Evolutionary conservation across 2,888 invertebrate species (phyloP).

Genomic region (Acronicta alni): DNA sequence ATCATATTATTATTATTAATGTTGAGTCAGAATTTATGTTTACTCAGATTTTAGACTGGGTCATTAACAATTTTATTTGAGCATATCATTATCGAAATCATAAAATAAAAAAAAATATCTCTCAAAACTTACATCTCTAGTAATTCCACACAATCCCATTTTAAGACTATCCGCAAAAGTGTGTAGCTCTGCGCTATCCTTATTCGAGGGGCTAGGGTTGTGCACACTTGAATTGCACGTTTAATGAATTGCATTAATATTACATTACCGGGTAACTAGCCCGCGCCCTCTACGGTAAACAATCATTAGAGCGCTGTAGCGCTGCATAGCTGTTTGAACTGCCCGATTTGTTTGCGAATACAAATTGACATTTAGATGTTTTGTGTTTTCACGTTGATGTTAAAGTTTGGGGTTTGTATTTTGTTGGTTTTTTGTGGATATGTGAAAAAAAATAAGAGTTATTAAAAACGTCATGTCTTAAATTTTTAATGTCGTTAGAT

Average conservation of each 20-base stretch:
- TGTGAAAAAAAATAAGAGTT: background rate
- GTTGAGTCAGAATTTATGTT: too few relatives aligned
- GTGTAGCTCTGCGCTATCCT: slow-evolving; percentile 25
- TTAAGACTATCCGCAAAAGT: slow-evolving; percentile 31
- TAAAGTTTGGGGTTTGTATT: slow-evolving; percentile 23
- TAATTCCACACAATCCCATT: slow-evolving; percentile 4
- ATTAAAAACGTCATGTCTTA: too few relatives aligned
- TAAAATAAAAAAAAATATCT: too few relatives aligned
- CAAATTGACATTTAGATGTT: slow-evolving; percentile 80
- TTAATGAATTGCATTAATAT: slow-evolving; percentile 90
- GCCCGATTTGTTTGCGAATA: slow-evolving; percentile 86
- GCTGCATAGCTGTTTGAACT: slow-evolving; percentile 76
- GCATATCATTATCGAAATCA: too few relatives aligned
- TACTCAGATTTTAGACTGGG: too few relatives aligned
- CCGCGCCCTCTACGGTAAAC: slow-evolving; percentile 79
- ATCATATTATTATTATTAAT: too few relatives aligned
- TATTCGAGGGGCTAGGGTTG: slow-evolving; percentile 59
- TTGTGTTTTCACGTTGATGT: slow-evolving; percentile 49
- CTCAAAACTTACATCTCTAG: background rate
- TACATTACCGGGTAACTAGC: slow-evolving; percentile 87
- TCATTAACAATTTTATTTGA: too few relatives aligned
- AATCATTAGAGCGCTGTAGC: slow-evolving; percentile 81
- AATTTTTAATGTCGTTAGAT: too few relatives aligned
- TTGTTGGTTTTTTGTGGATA: slow-evolving; percentile 13
- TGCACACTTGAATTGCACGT: slow-evolving; percentile 82